These are phyloP conservation scores for Orchesella cincta DNA, from an alignment of 1,140 invertebrate species.

Conservation along the genomic window DNA sequence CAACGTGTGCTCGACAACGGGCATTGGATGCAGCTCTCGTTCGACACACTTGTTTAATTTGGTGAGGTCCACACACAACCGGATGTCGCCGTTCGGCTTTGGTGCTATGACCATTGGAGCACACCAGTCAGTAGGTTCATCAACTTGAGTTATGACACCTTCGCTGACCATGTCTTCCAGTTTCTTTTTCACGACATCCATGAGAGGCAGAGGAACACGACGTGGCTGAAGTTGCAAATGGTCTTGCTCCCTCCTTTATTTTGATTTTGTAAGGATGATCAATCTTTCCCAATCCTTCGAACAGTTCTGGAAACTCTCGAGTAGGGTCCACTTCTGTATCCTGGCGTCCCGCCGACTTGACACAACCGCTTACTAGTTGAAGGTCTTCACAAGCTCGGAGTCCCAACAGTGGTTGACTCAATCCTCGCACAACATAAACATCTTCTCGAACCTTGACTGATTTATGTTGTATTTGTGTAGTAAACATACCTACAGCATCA, in stretches of 20 bases:
- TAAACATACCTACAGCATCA: constrained; percentile 3
- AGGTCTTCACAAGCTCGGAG: constrained; percentile 15
- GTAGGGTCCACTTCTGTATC: constrained; percentile 18
- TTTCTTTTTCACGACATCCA: constrained; percentile 35
- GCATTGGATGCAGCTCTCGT: constrained; percentile 35
- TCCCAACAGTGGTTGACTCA: not conserved
- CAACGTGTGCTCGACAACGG: constrained; percentile 35
- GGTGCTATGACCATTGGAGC: constrained; percentile 55
- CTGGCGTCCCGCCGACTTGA: not conserved
- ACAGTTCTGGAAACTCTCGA: constrained; percentile 36
- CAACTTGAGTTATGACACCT: constrained; percentile 53
- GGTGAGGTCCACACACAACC: constrained; percentile 43
- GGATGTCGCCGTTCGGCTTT: constrained; percentile 52
- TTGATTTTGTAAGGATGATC: constrained; percentile 31
- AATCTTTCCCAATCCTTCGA: constrained; percentile 29
- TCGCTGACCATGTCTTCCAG: constrained; percentile 44
- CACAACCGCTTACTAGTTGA: not conserved
- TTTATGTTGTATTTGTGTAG: not conserved
- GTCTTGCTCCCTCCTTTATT: constrained; percentile 21
- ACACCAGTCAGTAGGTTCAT: constrained; percentile 52
- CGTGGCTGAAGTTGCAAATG: constrained; percentile 30
- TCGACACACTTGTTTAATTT: constrained; percentile 28
- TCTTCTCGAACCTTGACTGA: not conserved
- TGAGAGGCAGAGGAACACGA: constrained; percentile 38
- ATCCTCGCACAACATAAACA: constrained; percentile 10